Conservation (phyloP, 2,797 vertebrate genomes). For the Steatocranus sp. region DNA sequence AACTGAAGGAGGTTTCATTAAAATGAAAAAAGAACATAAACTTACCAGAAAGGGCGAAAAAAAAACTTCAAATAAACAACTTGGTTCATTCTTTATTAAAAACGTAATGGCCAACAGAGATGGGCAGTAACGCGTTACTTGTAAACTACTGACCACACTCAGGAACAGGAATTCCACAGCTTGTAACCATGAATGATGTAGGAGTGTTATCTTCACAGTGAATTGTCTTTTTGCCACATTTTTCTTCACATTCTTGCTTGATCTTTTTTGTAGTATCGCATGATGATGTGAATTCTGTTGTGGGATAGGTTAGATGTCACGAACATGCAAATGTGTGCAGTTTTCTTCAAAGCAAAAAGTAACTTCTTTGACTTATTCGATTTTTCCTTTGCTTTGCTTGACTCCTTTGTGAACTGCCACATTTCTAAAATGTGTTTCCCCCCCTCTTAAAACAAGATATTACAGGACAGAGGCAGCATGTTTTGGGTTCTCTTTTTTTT, state of each 20-base stretch:
- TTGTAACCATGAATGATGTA: background rate
- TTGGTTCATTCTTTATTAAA: background rate
- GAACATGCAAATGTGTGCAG: background rate
- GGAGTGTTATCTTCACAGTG: background rate
- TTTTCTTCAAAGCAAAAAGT: background rate
- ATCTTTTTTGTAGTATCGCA: background rate
- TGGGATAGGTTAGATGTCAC: background rate
- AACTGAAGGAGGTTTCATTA: background rate
- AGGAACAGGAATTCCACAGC: background rate
- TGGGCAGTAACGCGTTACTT: no score
- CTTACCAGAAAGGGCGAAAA: background rate
- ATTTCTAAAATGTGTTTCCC: conserved; percentile 32
- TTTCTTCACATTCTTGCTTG: background rate
- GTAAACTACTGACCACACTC: background rate
- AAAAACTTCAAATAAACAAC: background rate
- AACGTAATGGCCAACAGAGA: background rate
- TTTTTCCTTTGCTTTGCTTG: background rate
- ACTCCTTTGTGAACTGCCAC: conserved; percentile 30
- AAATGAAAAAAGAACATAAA: background rate
- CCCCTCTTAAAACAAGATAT: conserved; percentile 24
- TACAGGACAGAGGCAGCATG: conserved; percentile 38
- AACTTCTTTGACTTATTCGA: conserved; percentile 18
- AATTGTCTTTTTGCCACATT: background rate
- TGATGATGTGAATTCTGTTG: background rate
- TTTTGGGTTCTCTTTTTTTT: conserved; percentile 26